Conservation (phyloP, 2,113 vertebrate genomes). For the Myotis davidii region DNA sequence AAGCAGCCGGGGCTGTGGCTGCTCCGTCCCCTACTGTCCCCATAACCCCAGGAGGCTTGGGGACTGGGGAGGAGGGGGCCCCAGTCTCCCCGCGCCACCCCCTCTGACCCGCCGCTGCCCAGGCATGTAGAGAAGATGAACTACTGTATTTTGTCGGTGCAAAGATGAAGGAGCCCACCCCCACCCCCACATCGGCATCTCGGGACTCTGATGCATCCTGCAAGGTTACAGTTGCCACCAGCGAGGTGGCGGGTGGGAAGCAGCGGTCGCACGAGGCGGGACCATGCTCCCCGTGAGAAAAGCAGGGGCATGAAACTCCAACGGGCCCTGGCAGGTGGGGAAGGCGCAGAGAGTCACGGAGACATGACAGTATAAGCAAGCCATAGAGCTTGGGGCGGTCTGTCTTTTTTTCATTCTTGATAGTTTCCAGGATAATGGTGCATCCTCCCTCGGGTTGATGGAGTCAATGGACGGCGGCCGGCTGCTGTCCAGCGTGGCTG, state of each 20-base stretch:
- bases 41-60: neutral
- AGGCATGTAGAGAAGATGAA: neutral
- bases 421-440: neutral
- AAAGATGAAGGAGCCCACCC: neutral
- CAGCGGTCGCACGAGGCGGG: rapidly evolving
- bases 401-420: neutral
- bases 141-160: neutral
- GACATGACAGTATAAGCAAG: neutral
- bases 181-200: neutral
- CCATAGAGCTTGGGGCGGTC: rapidly evolving
- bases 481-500: neutral
- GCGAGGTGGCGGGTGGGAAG: neutral
- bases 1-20: neutral
- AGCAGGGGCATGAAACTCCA: neutral
- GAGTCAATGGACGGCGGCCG: neutral
- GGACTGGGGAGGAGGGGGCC: neutral
- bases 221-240: neutral
- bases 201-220: neutral
- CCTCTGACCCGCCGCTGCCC: neutral
- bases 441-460: neutral
- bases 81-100: too few species aligned
- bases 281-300: rapidly evolving
- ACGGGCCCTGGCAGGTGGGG: rapidly evolving
- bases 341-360: neutral
- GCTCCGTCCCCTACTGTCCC: neutral